Percentiles rank a stretch among this genome's conserved stretches.
Evolutionary conservation across 2,113 vertebrate genomes (phyloP).

Genomic region (Cyanoramphus novaezelandiae): DNA sequence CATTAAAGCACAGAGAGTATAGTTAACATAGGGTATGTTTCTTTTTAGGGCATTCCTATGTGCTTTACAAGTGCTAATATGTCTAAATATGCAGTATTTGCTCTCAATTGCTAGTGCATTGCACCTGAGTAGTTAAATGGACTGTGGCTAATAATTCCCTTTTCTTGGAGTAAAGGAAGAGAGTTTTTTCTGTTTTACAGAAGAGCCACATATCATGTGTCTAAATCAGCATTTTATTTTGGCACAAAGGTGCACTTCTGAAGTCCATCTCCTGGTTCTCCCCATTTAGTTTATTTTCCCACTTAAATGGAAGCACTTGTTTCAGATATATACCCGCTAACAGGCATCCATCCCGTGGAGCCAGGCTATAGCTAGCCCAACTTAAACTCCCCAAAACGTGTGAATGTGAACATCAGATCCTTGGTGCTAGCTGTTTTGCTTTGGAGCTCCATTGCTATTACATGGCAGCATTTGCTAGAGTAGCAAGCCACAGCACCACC

Average conservation of each 20-base stretch:
- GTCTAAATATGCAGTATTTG: background rate
- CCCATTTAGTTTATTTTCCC: background rate
- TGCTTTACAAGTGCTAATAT: conserved; percentile 32
- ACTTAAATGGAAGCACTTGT: background rate
- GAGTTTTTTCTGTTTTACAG: background rate
- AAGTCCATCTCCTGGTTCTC: background rate
- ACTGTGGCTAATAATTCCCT: background rate
- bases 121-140: background rate
- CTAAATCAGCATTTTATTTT: background rate
- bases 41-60: conserved; percentile 48
- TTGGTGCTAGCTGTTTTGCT: background rate
- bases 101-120: background rate
- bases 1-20: conserved; percentile 51
- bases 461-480: background rate
- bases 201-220: background rate
- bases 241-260: background rate
- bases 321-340: background rate
- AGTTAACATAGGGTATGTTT: conserved; percentile 49
- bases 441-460: background rate
- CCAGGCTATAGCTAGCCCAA: background rate
- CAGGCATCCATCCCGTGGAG: background rate
- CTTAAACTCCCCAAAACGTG: background rate
- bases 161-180: background rate
- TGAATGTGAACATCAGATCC: background rate
- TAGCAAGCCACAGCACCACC: background rate